A percentile compares a stretch with the other conserved stretches of the same genome.
These are phyloP conservation scores for Leptoclinus maculatus DNA, from an alignment of 2,797 vertebrate genomes.

Conservation along the genomic window DNA sequence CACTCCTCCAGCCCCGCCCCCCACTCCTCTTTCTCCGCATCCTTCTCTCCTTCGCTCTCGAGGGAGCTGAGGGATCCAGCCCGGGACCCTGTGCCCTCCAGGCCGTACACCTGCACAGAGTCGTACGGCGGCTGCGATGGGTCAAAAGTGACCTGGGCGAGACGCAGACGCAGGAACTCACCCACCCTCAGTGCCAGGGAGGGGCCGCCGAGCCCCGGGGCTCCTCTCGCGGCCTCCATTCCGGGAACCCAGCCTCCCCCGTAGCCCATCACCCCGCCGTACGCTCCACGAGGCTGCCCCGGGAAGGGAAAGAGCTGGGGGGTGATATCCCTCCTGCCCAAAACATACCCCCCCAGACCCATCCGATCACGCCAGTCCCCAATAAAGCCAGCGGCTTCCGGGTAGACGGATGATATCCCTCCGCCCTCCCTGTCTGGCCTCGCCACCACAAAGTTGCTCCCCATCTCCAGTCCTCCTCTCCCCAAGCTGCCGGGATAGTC, in stretches of 20 bases:
- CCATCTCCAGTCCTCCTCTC: slow-evolving; percentile 83
- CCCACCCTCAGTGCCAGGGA: slow-evolving; percentile 88
- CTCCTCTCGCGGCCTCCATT: slow-evolving; percentile 73
- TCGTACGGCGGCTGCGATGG: slow-evolving; percentile 91
- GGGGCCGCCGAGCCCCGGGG: slow-evolving; percentile 69
- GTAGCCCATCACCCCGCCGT: slow-evolving; percentile 79
- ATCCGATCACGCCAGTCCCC: slow-evolving; percentile 84
- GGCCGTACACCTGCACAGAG: slow-evolving; percentile 93
- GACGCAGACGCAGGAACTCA: slow-evolving; percentile 87
- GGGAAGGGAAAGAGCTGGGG: slow-evolving; percentile 85
- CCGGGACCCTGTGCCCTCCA: slow-evolving; percentile 91
- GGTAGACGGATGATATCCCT: slow-evolving; percentile 79
- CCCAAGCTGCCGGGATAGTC: slow-evolving; percentile 81
- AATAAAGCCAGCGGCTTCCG: slow-evolving; percentile 78
- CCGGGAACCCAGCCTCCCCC: slow-evolving; percentile 80
- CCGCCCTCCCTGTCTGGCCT: slow-evolving; percentile 79
- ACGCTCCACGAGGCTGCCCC: slow-evolving; percentile 76
- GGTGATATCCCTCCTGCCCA: slow-evolving; percentile 88
- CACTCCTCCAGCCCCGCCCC: slow-evolving; percentile 89
- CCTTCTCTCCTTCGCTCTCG: slow-evolving; percentile 87
- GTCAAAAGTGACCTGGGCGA: slow-evolving; percentile 91
- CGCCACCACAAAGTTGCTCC: slow-evolving; percentile 82
- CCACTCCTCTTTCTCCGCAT: slow-evolving; percentile 85
- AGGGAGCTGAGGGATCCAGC: slow-evolving; percentile 91
- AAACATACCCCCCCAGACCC: slow-evolving; percentile 78